Percentiles rank a stretch among this genome's conserved stretches.
These are phyloP conservation scores for Lepidocyrtoides sp. DNA, from an alignment of 2,888 invertebrate species.

Conservation along the genomic window DNA sequence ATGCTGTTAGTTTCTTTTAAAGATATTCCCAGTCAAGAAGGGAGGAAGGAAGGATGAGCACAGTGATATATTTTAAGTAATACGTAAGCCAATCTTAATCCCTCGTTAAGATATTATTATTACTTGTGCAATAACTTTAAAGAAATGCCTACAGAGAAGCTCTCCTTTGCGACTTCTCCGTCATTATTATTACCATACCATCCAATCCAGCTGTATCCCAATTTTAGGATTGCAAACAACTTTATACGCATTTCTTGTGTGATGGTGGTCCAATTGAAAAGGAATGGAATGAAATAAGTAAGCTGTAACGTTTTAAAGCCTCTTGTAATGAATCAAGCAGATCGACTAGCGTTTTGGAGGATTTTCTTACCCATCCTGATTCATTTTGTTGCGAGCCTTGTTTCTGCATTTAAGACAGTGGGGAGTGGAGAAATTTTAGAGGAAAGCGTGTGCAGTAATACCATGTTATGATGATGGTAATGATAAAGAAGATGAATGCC, in stretches of 20 bases:
- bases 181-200: background rate
- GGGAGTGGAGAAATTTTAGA: constrained; percentile 2
- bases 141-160: too few species aligned
- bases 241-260: background rate
- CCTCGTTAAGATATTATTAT: constrained; percentile 61
- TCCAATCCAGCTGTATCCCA: background rate
- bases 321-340: background rate
- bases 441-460: constrained; percentile 13
- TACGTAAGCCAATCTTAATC: constrained; percentile 71
- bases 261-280: background rate
- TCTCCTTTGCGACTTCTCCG: background rate
- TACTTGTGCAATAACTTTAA: background rate
- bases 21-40: background rate
- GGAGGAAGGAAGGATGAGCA: constrained; percentile 50
- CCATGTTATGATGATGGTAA: too few species aligned
- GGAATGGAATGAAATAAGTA: background rate
- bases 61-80: constrained; percentile 68
- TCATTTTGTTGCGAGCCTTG: constrained; percentile 24
- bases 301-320: background rate
- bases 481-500: background rate
- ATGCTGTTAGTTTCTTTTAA: constrained; percentile 42
- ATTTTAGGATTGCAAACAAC: background rate
- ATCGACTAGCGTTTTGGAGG: constrained; percentile 18
- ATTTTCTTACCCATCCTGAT: constrained; percentile 12
- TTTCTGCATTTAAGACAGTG: background rate